Conservation (phyloP, 2,888 invertebrate genomes). For the Stenolophus ochropezus region DNA sequence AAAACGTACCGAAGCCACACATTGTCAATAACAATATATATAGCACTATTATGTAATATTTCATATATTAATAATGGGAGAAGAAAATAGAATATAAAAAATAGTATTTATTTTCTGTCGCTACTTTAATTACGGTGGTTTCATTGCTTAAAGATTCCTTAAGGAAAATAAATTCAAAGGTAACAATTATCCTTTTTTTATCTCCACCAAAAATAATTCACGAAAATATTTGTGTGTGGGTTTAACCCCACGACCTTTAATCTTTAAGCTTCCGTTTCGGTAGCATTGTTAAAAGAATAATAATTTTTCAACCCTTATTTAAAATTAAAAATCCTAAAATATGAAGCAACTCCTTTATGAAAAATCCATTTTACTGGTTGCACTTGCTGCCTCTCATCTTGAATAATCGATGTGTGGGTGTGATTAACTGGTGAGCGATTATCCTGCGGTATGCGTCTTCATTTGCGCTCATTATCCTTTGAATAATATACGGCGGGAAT, state of each 20-base stretch:
- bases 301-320: background rate
- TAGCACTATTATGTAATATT: no score
- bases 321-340: background rate
- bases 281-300: background rate
- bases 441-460: conserved; percentile 66
- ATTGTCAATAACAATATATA: no score
- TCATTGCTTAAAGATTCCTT: no score
- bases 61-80: no score
- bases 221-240: background rate
- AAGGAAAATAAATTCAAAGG: no score
- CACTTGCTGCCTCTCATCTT: conserved; percentile 30
- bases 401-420: conserved; percentile 32
- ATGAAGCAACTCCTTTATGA: background rate
- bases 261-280: background rate
- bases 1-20: no score
- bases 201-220: background rate
- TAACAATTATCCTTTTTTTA: no score
- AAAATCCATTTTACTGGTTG: background rate
- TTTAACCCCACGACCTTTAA: background rate
- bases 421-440: conserved; percentile 29
- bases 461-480: conserved; percentile 67
- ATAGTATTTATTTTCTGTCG: no score
- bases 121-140: no score
- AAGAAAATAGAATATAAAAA: no score
- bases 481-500: conserved; percentile 67